Evolutionary conservation across 92 coral and sea anemone species (phyloP).

Genomic region (Micromussa lordhowensis): DNA sequence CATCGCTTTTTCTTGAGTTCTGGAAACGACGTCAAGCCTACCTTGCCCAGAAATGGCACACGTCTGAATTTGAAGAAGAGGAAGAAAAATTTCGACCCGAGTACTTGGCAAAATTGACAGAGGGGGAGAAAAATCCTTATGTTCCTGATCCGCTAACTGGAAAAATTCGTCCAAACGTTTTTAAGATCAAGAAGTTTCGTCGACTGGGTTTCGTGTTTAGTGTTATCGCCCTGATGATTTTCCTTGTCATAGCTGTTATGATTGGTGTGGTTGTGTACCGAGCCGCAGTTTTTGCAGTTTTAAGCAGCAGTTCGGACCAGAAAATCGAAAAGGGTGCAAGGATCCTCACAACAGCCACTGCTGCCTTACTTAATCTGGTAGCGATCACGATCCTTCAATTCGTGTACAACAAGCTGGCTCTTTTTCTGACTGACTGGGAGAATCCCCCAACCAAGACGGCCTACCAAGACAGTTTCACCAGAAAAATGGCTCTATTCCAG

Average conservation of each 20-base stretch:
- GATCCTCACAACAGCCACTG: conserved; percentile 84
- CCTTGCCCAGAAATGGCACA: conserved; percentile 89
- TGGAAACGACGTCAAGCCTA: conserved; percentile 95
- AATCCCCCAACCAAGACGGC: conserved; percentile 92
- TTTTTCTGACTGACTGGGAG: conserved; percentile 96
- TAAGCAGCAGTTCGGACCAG: conserved; percentile 70
- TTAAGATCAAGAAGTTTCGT: conserved; percentile 70
- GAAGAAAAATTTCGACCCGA: conserved; percentile 75
- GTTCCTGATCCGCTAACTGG: conserved; percentile 55
- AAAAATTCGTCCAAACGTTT: conserved; percentile 80
- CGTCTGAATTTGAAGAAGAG: conserved; percentile 86
- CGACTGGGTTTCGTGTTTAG: conserved; percentile 82
- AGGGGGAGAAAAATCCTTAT: conserved; percentile 34
- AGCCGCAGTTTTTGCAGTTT: conserved; percentile 92
- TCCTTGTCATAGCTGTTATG: conserved; percentile 83
- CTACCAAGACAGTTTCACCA: conserved; percentile 91
- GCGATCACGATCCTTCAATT: conserved; percentile 83
- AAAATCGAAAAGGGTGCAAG: conserved; percentile 78
- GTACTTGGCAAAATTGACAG: conserved; percentile 26
- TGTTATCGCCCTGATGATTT: conserved; percentile 82
- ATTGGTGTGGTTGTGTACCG: conserved; percentile 93
- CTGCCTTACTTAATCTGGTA: conserved; percentile 86
- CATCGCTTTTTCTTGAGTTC: conserved; percentile 91
- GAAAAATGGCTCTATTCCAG: conserved; percentile 96
- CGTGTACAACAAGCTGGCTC: conserved; percentile 82